phyloP scores from a whole-genome alignment of 2,113 vertebrate species.

The Spermophilus dauricus region DNA sequence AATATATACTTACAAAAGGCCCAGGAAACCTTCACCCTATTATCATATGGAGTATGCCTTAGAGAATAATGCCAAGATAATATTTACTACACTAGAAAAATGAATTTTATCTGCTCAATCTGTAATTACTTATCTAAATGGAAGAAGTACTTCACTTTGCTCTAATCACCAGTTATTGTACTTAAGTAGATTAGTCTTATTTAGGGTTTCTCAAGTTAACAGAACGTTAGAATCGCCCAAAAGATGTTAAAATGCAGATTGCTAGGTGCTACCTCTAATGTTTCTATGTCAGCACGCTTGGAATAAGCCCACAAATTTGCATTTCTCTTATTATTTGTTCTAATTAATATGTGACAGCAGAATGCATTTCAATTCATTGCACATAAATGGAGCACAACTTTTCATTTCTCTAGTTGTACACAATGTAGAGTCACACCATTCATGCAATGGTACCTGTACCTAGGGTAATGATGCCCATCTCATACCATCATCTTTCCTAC shows the following conservation, averaged over 20 bases:
- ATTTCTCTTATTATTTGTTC: no score
- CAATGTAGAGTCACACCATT: no score
- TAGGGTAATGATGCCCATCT: no score
- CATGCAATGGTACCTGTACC: no score
- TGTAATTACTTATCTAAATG: background rate
- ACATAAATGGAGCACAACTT: no score
- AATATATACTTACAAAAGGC: background rate
- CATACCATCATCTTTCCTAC: no score
- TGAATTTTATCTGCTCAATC: conserved; percentile 1
- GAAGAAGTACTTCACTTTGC: background rate
- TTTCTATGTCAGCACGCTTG: background rate
- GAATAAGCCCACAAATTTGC: background rate
- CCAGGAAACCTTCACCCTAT: background rate
- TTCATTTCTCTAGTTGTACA: no score
- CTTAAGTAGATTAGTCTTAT: background rate
- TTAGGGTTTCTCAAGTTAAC: background rate
- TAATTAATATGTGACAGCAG: no score
- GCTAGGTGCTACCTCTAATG: background rate
- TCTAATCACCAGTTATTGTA: background rate
- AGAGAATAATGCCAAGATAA: background rate
- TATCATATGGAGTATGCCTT: background rate
- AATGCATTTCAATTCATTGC: no score
- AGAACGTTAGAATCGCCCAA: background rate
- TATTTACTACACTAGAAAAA: background rate
- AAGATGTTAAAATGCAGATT: background rate